Conservation (phyloP, 2,888 invertebrate genomes). For the Xestoiulus laeticollis region DNA sequence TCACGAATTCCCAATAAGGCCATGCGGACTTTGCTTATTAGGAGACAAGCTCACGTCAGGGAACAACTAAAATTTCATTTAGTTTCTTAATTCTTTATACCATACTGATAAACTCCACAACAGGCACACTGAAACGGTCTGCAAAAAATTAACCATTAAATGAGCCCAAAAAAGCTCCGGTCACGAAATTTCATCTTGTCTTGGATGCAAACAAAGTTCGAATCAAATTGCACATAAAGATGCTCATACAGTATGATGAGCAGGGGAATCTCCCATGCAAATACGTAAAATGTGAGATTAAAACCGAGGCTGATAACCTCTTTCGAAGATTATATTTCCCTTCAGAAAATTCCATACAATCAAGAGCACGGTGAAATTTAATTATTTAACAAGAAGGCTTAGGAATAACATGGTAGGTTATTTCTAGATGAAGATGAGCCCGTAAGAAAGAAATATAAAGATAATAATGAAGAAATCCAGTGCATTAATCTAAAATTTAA, state of each 20-base stretch:
- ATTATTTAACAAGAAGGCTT: background rate
- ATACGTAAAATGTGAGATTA: background rate
- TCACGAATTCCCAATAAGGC: background rate
- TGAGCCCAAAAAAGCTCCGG: no score
- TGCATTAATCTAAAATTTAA: background rate
- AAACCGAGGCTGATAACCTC: background rate
- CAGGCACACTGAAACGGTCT: background rate
- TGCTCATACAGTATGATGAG: no score
- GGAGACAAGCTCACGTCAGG: background rate
- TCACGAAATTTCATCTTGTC: no score
- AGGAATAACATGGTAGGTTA: background rate
- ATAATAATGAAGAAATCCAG: background rate
- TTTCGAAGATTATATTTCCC: background rate
- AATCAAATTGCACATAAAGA: background rate
- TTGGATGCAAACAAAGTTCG: background rate
- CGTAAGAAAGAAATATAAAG: background rate
- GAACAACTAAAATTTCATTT: background rate
- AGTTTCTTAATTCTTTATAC: background rate
- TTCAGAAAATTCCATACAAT: background rate
- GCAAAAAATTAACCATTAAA: no score
- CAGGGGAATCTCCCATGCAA: background rate
- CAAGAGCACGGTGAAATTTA: background rate
- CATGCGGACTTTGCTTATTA: background rate
- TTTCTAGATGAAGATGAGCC: background rate
- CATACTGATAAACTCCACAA: background rate